Evolutionary conservation across 2,797 vertebrate species (phyloP).

Genomic region (Ptychobarbus kaznakovi): DNA sequence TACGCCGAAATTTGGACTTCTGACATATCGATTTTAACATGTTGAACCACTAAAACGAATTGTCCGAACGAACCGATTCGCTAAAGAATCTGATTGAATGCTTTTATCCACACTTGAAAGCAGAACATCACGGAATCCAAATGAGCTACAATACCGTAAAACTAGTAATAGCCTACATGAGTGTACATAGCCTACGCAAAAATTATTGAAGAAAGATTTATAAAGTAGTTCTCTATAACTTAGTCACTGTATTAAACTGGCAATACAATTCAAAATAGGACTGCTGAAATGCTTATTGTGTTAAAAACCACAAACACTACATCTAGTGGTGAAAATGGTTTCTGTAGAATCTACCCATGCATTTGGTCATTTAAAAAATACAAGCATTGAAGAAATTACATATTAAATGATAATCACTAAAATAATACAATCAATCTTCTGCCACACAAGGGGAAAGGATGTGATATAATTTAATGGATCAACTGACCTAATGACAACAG

Average conservation of each 20-base stretch:
- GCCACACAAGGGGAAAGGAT: background rate
- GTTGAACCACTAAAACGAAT: background rate
- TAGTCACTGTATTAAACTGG: background rate
- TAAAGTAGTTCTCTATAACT: background rate
- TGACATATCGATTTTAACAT: background rate
- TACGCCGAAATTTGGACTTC: background rate
- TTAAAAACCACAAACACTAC: background rate
- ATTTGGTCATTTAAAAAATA: background rate
- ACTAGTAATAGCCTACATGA: background rate
- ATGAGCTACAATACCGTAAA: background rate
- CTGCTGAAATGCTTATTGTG: background rate
- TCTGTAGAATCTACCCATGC: background rate
- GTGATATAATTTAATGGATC: background rate
- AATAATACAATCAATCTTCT: background rate
- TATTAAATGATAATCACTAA: background rate
- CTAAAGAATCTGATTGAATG: background rate
- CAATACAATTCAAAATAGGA: background rate
- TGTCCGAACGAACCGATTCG: background rate
- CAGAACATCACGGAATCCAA: background rate
- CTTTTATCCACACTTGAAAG: background rate
- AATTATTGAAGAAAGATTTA: background rate
- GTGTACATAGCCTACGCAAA: too few species aligned
- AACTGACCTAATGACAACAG: background rate
- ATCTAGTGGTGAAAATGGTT: background rate
- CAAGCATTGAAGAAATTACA: background rate